Percentiles rank a stretch among this genome's conserved stretches.
Evolutionary conservation across 2,888 invertebrate species (phyloP).

Genomic region (Morpho deidamia): DNA sequence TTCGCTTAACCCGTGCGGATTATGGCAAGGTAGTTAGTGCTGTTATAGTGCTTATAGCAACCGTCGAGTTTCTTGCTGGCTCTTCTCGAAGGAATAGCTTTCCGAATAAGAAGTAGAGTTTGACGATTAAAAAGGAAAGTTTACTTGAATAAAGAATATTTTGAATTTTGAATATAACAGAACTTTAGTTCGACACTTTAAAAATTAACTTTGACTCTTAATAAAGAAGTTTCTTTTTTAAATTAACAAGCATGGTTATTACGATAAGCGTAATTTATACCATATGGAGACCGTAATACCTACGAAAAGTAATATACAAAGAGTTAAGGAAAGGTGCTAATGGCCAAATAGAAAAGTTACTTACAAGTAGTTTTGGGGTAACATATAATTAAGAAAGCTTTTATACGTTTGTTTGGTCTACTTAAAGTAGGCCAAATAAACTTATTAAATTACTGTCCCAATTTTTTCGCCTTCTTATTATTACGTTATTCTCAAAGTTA

Average conservation of each 20-base stretch:
- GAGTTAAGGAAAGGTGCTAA: constrained; percentile 16
- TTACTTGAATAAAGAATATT: too few relatives aligned
- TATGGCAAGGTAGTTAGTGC: too few relatives aligned
- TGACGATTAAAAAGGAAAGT: too few relatives aligned
- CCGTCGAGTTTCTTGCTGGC: too few relatives aligned
- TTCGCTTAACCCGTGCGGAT: too few relatives aligned
- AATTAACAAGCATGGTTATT: background rate
- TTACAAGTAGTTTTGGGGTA: constrained; percentile 9
- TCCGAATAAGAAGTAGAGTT: too few relatives aligned
- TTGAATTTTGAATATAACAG: too few relatives aligned
- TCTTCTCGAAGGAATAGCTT: too few relatives aligned
- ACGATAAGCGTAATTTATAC: background rate
- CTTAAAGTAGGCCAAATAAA: background rate
- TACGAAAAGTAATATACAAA: constrained; percentile 5
- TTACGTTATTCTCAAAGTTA: too few relatives aligned
- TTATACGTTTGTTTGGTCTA: constrained; percentile 6
- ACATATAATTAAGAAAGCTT: constrained; percentile 15
- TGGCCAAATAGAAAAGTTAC: constrained; percentile 16
- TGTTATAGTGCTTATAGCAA: too few relatives aligned
- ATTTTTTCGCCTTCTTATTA: constrained; percentile 15
- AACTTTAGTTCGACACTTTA: background rate
- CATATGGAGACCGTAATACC: background rate
- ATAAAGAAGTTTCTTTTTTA: background rate
- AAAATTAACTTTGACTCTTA: background rate
- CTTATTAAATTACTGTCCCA: too few relatives aligned